Evolutionary conservation across 2,888 invertebrate genomes (phyloP).

Genomic region (Callyntrura sp.): DNA sequence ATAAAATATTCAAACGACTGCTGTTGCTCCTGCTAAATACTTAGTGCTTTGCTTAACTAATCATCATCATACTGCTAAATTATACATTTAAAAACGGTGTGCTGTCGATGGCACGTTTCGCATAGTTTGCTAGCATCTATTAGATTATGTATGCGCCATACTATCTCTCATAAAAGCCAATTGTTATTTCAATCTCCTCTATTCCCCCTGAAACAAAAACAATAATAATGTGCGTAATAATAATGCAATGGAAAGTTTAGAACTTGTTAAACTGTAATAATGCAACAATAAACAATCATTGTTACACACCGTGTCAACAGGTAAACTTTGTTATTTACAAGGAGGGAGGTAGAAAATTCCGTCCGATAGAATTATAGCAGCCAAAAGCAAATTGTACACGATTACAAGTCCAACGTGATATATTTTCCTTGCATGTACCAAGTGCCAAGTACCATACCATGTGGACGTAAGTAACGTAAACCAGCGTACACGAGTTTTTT

Average conservation of each 20-base stretch:
- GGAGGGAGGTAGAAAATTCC: constrained; percentile 23
- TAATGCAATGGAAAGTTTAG: constrained; percentile 50
- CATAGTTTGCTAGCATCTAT: background rate
- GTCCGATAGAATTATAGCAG: background rate
- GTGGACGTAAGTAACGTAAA: background rate
- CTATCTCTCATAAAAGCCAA: background rate
- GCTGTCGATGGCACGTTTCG: background rate
- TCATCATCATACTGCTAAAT: background rate
- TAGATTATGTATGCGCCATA: background rate
- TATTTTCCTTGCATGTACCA: constrained; percentile 1
- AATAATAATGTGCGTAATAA: background rate
- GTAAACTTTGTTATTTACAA: background rate
- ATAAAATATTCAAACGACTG: constrained; percentile 47
- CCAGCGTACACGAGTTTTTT: background rate
- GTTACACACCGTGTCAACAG: background rate
- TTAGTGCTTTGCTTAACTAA: constrained; percentile 7
- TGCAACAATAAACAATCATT: constrained; percentile 16
- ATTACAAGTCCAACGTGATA: background rate
- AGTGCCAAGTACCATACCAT: no score
- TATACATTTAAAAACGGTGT: background rate
- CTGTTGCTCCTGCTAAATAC: background rate
- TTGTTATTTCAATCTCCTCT: background rate
- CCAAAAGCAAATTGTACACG: background rate
- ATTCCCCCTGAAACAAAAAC: background rate
- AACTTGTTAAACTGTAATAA: constrained; percentile 41